phyloP scores from a whole-genome alignment of 2,888 invertebrate genomes.

The Zaprionus bogoriensis region DNA sequence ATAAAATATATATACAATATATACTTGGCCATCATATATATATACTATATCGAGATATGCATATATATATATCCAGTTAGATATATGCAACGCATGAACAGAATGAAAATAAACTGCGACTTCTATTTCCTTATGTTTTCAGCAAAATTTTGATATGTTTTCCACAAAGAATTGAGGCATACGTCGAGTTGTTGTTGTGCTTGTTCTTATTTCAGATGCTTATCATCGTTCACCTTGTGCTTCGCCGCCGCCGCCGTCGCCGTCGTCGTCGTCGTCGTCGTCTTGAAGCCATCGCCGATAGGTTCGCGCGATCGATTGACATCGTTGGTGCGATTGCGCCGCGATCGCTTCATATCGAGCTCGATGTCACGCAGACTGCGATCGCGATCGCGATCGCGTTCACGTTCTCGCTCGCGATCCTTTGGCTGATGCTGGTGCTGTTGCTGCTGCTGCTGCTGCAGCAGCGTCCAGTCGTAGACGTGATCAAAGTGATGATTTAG shows the following conservation, averaged over 20 bases:
- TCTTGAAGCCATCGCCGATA: constrained; percentile 11
- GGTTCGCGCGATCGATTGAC: neutral
- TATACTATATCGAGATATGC: neutral
- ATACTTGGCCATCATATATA: neutral
- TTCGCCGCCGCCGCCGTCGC: no score
- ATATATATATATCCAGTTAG: neutral
- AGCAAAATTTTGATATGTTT: constrained; percentile 34
- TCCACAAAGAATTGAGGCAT: neutral
- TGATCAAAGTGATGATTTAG: constrained; percentile 99
- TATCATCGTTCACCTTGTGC: neutral
- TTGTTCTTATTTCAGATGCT: constrained; percentile 22
- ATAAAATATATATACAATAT: neutral
- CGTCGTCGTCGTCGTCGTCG: no score
- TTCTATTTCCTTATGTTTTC: neutral
- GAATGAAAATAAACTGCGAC: neutral
- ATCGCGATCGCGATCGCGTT: constrained; percentile 12
- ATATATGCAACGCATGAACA: neutral
- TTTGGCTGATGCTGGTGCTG: constrained; percentile 6
- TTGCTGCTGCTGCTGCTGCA: constrained; percentile 89
- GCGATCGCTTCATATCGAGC: constrained; percentile 7
- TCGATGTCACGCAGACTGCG: constrained; percentile 10
- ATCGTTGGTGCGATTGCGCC: neutral
- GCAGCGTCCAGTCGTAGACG: constrained; percentile 99
- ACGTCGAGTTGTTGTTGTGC: neutral
- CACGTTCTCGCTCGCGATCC: constrained; percentile 7